phyloP scores from a whole-genome alignment of 2,888 invertebrate genomes.

The Smittia aterrima region DNA sequence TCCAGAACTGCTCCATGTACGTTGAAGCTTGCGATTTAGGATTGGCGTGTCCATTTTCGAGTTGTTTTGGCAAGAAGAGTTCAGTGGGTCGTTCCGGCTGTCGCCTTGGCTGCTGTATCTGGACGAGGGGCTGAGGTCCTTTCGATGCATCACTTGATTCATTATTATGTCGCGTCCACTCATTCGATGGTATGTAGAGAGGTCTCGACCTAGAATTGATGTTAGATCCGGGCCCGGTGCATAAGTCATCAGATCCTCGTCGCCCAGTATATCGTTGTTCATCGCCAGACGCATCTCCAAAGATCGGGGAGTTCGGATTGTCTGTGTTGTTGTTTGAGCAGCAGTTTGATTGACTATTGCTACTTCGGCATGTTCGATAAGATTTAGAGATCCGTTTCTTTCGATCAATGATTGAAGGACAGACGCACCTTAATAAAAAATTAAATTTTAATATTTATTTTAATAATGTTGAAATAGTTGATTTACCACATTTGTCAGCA shows the following conservation, averaged over 20 bases:
- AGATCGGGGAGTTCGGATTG: conserved; percentile 59
- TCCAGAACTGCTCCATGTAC: conserved; percentile 67
- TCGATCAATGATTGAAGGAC: conserved; percentile 30
- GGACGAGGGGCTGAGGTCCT: not conserved
- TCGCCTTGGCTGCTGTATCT: conserved; percentile 46
- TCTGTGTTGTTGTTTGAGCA: conserved; percentile 44
- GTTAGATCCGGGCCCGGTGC: conserved; percentile 52
- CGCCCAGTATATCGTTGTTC: conserved; percentile 58
- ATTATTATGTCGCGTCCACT: conserved; percentile 55
- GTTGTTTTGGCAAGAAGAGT: conserved; percentile 55
- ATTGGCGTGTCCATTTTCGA: conserved; percentile 56
- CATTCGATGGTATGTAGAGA: conserved; percentile 56
- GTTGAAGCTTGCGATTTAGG: conserved; percentile 55
- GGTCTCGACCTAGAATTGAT: conserved; percentile 51
- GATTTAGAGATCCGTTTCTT: conserved; percentile 40
- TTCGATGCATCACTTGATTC: conserved; percentile 47
- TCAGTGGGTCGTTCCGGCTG: conserved; percentile 54
- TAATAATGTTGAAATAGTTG: not conserved
- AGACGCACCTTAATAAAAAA: conserved; percentile 33
- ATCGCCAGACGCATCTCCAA: conserved; percentile 66
- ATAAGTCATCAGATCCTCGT: conserved; percentile 56
- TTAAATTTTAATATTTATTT: not conserved
- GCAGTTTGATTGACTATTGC: conserved; percentile 42
- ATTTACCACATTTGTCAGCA: conserved; percentile 42
- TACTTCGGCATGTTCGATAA: conserved; percentile 32